Percentiles rank a stretch among this genome's conserved stretches.
phyloP scores from a whole-genome alignment of 2,797 vertebrate species.

The Liparis tanakae region DNA sequence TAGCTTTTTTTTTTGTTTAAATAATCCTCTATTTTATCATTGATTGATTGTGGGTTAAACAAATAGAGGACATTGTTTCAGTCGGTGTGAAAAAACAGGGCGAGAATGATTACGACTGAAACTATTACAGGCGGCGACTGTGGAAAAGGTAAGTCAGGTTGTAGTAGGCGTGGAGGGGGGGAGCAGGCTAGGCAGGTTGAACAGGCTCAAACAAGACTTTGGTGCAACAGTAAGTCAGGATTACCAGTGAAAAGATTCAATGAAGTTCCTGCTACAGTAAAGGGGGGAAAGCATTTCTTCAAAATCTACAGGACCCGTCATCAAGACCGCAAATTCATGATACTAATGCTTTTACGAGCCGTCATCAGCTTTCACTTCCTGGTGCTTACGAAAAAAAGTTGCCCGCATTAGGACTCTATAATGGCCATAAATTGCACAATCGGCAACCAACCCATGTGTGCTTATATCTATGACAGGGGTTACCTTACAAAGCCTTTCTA shows the following conservation, averaged over 20 bases:
- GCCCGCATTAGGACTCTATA: neutral
- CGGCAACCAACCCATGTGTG: neutral
- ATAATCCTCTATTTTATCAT: neutral
- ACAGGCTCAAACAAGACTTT: slow-evolving; percentile 55
- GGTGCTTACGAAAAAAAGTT: neutral
- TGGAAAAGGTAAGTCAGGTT: slow-evolving; percentile 9
- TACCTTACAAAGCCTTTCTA: slow-evolving; percentile 10
- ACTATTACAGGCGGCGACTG: neutral
- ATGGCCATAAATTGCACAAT: neutral
- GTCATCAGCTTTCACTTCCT: neutral
- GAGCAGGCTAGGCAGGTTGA: slow-evolving; percentile 57
- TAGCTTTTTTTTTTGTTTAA: neutral
- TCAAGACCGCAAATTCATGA: neutral
- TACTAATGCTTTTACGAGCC: neutral
- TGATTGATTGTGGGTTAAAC: neutral
- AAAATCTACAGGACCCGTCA: neutral
- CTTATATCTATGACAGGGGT: neutral
- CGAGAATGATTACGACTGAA: slow-evolving; percentile 6
- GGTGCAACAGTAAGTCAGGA: slow-evolving; percentile 20
- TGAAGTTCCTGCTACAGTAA: neutral
- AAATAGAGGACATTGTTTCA: neutral
- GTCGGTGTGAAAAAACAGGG: neutral
- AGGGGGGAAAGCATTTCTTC: slow-evolving; percentile 1
- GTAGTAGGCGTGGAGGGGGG: slow-evolving; percentile 36
- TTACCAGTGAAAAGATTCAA: slow-evolving; percentile 10